Conservation (phyloP, 2,113 vertebrate genomes). For the Tachuris rubrigastra region DNA sequence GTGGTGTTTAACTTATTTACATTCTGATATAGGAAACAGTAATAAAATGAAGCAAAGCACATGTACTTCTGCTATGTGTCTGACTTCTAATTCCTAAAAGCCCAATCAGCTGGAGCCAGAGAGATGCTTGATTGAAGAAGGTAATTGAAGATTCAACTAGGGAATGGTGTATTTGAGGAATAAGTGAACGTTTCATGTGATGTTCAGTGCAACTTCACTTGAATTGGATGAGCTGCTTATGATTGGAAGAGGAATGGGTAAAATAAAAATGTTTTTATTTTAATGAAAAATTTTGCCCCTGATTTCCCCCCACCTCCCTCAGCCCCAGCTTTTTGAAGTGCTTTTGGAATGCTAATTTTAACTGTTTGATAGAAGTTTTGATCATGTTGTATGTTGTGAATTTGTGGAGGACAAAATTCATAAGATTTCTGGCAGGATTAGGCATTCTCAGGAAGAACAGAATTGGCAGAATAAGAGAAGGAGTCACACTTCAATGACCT, state of each 20-base stretch:
- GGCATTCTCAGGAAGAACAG: background rate
- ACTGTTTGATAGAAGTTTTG: background rate
- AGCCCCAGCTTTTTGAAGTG: background rate
- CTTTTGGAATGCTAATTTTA: background rate
- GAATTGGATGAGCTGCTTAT: background rate
- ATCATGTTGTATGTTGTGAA: background rate
- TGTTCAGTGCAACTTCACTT: background rate
- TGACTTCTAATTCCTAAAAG: background rate
- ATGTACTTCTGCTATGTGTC: background rate
- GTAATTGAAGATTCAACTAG: background rate
- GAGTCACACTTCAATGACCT: background rate
- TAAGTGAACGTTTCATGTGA: background rate
- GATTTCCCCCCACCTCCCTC: accelerated
- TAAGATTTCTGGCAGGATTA: too few relatives aligned
- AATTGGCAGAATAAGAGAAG: background rate
- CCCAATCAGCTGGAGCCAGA: background rate
- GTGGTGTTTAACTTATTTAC: background rate
- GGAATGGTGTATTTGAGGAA: background rate
- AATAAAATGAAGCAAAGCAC: background rate
- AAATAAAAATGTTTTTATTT: background rate
- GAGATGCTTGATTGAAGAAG: background rate
- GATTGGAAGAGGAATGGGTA: background rate
- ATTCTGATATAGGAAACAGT: background rate
- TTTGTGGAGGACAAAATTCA: background rate
- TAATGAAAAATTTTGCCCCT: background rate